A percentile compares a stretch with the other conserved stretches of the same genome.
These are phyloP conservation scores for Drymonia ruficornis DNA, from an alignment of 2,888 invertebrate genomes.

Conservation along the genomic window DNA sequence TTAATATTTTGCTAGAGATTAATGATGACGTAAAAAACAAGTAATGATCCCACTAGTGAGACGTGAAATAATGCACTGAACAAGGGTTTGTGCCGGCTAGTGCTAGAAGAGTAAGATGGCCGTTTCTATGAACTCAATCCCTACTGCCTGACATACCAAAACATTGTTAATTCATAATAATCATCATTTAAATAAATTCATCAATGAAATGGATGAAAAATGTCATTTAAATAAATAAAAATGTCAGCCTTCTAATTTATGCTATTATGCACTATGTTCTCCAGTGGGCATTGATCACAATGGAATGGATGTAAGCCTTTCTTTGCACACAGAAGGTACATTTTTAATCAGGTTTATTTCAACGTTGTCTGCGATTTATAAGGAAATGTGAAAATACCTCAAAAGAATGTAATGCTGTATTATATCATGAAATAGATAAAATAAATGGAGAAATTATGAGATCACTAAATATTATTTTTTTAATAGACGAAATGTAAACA, in stretches of 20 bases:
- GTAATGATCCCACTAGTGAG: slow-evolving; percentile 9
- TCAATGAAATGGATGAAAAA: slow-evolving; percentile 40
- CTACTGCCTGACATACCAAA: slow-evolving; percentile 15
- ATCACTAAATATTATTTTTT: slow-evolving; percentile 66
- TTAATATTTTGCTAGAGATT: neutral
- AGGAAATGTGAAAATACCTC: slow-evolving; percentile 42
- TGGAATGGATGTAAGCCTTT: slow-evolving; percentile 46
- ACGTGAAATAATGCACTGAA: slow-evolving; percentile 24
- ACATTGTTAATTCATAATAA: slow-evolving; percentile 22
- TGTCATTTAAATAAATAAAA: slow-evolving; percentile 48
- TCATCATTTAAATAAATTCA: slow-evolving; percentile 34
- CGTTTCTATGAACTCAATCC: slow-evolving; percentile 21
- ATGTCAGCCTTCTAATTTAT: slow-evolving; percentile 52
- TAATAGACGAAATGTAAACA: slow-evolving; percentile 77
- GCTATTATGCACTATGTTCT: slow-evolving; percentile 43
- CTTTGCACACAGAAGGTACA: slow-evolving; percentile 37
- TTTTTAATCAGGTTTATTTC: slow-evolving; percentile 38
- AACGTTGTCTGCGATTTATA: slow-evolving; percentile 37
- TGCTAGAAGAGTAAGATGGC: slow-evolving; percentile 29
- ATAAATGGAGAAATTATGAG: slow-evolving; percentile 72
- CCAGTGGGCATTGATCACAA: slow-evolving; percentile 42
- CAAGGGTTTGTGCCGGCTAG: slow-evolving; percentile 46
- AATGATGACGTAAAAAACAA: neutral
- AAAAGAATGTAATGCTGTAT: slow-evolving; percentile 36
- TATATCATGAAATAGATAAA: slow-evolving; percentile 53